Evolutionary conservation across 2,888 invertebrate species (phyloP), one percentile per base, ranked within the genome.

Genomic region (Octonoba sinensis): DNA sequence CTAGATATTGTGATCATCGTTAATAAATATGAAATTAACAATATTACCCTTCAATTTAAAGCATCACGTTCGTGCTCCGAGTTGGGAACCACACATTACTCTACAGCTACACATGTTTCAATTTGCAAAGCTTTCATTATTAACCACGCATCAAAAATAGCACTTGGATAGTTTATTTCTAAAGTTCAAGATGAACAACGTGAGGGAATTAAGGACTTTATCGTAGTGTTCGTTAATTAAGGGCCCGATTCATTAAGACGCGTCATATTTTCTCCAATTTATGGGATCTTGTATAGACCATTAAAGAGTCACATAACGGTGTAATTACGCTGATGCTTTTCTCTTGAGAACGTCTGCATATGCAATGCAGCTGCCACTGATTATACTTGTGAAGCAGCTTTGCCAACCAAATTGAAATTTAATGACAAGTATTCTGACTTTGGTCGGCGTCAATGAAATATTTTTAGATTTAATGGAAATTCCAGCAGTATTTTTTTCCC

Each of bases 231-330:
- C 54, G 44, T 70, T 76, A 69, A 76, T 76, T 76, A 76, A 56
- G 46, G 69, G 22, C 46, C 36, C 24, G 54, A 67, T 76, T 76
- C 76, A 76, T 76, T 76, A 76, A 22, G 46, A 49, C 54, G 69
- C 69, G 60, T 75, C 75, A 76, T 76, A 76, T 76, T 76, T 76
- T 67, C 62, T 62, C 47, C 60, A 46, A 69, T 76, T 62, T 67
- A 44, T 62, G 62, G 62, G 54, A 54, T 46, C 62, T 60, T 54
- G 22, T 56, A 54, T 47, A 73, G 65, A n/a, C 69, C 62, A 69
- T 69, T 76, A 76, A 69, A 75, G 60, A 76, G 62, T 76, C 75
- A 54, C 62, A 76, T 76, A 70, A 62, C 76, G 69, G 20, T 24
- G 51, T 67, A 76, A 76, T 76, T 76, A 76, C 62, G 69, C 69